Evolutionary conservation across 2,113 vertebrate genomes (phyloP).

Genomic region (Ranitomeya variabilis): DNA sequence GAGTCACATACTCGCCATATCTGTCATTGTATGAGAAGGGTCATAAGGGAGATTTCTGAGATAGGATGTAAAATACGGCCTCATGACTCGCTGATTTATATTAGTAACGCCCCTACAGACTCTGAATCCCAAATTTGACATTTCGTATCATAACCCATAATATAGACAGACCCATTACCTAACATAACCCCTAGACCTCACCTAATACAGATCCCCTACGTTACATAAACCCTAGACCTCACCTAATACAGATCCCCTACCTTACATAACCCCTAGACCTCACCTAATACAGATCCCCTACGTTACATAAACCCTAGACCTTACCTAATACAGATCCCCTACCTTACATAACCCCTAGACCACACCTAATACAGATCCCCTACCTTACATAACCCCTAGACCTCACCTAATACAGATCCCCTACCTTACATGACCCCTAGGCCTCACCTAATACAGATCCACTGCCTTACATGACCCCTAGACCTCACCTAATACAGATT

Average conservation of each 20-base stretch:
- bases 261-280: too few relatives aligned
- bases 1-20: neutral
- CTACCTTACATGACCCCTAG: too few relatives aligned
- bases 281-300: neutral
- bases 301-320: neutral
- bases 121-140: neutral
- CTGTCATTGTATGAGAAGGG: neutral
- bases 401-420: neutral
- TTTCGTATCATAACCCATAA: neutral
- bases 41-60: too few relatives aligned
- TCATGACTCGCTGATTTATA: too few relatives aligned
- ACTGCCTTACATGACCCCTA: too few relatives aligned
- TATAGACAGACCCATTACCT: neutral
- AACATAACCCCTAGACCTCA: too few relatives aligned
- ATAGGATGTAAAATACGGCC: too few relatives aligned
- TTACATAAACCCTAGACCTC: neutral
- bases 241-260: too few relatives aligned
- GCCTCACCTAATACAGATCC: neutral
- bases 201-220: neutral
- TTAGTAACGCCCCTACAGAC: too few relatives aligned
- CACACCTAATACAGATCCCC: neutral
- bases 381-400: neutral
- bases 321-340: neutral
- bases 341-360: too few relatives aligned
- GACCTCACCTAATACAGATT: neutral